A percentile compares a stretch with the other conserved stretches of the same genome.
Evolutionary conservation across 2,797 vertebrate species (phyloP).

Genomic region (Melopsittacus undulatus): DNA sequence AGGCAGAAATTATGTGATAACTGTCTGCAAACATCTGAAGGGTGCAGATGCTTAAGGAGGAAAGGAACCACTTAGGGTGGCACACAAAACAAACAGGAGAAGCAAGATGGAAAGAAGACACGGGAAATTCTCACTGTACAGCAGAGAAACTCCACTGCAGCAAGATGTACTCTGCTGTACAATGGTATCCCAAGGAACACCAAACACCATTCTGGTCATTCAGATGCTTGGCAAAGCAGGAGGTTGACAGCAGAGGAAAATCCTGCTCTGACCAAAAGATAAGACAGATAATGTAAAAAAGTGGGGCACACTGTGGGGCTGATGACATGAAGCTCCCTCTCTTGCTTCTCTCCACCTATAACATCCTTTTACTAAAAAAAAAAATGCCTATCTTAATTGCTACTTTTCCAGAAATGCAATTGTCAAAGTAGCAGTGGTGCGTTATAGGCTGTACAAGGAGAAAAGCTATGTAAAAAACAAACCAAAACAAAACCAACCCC

Average conservation of each 20-base stretch:
- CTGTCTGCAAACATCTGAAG: conserved; percentile 67
- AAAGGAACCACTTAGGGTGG: conserved; percentile 57
- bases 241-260: background rate
- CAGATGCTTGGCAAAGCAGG: background rate
- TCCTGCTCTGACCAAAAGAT: background rate
- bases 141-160: background rate
- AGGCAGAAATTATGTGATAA: conserved; percentile 62
- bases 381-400: background rate
- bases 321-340: background rate
- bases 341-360: background rate
- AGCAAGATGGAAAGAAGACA: background rate
- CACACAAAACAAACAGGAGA: conserved; percentile 55
- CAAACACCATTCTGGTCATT: background rate
- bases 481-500: background rate
- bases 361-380: background rate
- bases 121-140: background rate
- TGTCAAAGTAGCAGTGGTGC: background rate
- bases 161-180: background rate
- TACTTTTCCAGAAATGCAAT: background rate
- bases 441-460: background rate
- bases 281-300: background rate
- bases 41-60: conserved; percentile 60
- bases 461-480: background rate
- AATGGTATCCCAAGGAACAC: background rate
- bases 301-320: background rate